A percentile compares a stretch with the other conserved stretches of the same genome.
Conservation (phyloP, 2,113 vertebrate species). For the Mormoops blainvillei region DNA sequence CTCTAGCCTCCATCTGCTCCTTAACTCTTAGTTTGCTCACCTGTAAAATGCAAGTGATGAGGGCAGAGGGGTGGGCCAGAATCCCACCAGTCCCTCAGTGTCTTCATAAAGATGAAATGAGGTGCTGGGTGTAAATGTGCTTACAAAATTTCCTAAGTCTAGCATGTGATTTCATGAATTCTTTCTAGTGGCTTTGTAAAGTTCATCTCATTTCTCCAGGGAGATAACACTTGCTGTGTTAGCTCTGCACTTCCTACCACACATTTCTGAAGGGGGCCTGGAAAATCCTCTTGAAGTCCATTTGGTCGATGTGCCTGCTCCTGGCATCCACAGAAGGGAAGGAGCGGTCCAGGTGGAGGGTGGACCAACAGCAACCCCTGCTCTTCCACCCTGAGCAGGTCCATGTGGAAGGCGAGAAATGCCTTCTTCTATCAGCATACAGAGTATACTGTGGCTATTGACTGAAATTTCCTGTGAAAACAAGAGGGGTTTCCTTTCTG, state of each 20-base stretch:
- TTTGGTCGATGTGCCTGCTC: background rate
- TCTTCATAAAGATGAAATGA: background rate
- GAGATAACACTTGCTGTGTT: background rate
- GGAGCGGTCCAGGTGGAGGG: background rate
- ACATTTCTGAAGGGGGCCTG: background rate
- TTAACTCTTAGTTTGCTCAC: background rate
- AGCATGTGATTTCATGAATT: conserved; percentile 18
- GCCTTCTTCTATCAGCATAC: background rate
- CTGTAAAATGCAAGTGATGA: background rate
- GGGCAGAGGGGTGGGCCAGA: background rate
- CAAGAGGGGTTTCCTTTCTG: background rate
- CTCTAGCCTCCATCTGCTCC: background rate
- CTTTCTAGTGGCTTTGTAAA: conserved; percentile 18
- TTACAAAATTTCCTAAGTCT: background rate
- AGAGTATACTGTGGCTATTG: background rate
- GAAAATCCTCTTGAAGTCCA: background rate
- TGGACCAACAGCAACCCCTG: background rate
- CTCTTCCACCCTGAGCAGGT: background rate
- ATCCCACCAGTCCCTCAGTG: background rate
- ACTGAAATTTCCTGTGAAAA: conserved; percentile 25
- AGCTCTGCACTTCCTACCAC: background rate
- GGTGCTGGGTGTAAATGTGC: background rate
- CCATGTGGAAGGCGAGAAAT: background rate
- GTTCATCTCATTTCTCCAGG: background rate
- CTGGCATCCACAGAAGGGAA: background rate